Evolutionary conservation across 2,797 vertebrate species (phyloP).

Genomic region (Microchirus variegatus): DNA sequence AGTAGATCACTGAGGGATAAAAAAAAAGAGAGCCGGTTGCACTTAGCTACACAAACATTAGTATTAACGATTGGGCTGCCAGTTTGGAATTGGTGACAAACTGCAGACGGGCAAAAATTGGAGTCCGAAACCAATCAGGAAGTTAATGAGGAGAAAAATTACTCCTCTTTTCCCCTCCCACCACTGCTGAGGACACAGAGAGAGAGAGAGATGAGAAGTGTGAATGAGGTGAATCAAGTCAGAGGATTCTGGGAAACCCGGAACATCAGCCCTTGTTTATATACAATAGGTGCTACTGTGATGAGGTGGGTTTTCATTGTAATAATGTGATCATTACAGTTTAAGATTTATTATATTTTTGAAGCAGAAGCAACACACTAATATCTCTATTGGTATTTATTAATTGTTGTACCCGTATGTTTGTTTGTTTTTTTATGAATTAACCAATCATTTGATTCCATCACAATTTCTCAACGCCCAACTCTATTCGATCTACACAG

Average conservation of each 20-base stretch:
- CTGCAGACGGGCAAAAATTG: slow-evolving; percentile 88
- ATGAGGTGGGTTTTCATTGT: neutral
- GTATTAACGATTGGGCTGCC: slow-evolving; percentile 93
- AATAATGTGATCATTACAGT: neutral
- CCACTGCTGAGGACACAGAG: slow-evolving; percentile 69
- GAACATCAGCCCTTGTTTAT: slow-evolving; percentile 10
- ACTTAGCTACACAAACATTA: slow-evolving; percentile 99
- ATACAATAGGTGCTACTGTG: neutral
- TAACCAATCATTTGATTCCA: too few relatives aligned
- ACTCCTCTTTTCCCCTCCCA: slow-evolving; percentile 75
- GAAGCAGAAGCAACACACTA: too few relatives aligned
- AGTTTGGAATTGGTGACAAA: slow-evolving; percentile 98
- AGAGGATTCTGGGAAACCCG: slow-evolving; percentile 34
- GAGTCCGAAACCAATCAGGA: slow-evolving; percentile 98
- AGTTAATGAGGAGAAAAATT: slow-evolving; percentile 99
- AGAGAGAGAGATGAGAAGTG: slow-evolving; percentile 63
- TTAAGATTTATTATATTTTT: neutral
- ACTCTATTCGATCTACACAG: too few relatives aligned
- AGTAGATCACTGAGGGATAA: slow-evolving; percentile 61
- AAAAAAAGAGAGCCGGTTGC: slow-evolving; percentile 78
- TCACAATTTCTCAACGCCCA: too few relatives aligned
- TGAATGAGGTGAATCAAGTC: slow-evolving; percentile 6
- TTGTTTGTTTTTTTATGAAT: too few relatives aligned
- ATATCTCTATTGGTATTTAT: too few relatives aligned
- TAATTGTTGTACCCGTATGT: too few relatives aligned